phyloP scores from a whole-genome alignment of 53 echinoderm and acorn worm genomes.

The Zoroaster sp. region DNA sequence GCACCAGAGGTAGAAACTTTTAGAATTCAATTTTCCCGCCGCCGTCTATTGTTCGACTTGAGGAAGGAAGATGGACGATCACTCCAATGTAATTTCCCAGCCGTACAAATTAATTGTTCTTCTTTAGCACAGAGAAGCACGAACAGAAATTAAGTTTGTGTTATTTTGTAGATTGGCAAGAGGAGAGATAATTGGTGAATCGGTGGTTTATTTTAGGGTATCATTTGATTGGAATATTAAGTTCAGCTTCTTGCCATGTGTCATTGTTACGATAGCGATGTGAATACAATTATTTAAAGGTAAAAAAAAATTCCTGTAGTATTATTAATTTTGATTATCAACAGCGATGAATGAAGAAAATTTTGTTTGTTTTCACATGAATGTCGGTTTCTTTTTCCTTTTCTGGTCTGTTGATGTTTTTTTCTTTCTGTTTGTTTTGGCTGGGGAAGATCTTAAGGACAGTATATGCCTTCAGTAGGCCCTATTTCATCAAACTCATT shows the following conservation, averaged over 20 bases:
- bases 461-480: too few species aligned
- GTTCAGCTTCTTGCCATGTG: background rate
- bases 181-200: background rate
- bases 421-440: too few species aligned
- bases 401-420: too few species aligned
- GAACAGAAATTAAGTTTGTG: constrained; percentile 12
- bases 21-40: constrained; percentile 10
- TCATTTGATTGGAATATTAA: background rate
- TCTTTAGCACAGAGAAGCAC: constrained; percentile 8
- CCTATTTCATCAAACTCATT: too few species aligned
- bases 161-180: background rate
- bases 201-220: constrained; percentile 28
- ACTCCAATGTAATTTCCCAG: constrained; percentile 16
- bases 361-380: background rate
- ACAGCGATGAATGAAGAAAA: background rate
- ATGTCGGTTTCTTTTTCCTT: background rate
- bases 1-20: background rate
- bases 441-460: too few species aligned
- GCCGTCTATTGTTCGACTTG: background rate
- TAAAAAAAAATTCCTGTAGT: background rate
- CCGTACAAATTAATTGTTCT: background rate
- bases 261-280: background rate
- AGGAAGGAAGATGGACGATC: background rate
- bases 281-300: background rate
- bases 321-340: background rate